Base-by-base conservation (phyloP, 2,888 invertebrate species). In the Minunthozetes semirufus region DNA sequence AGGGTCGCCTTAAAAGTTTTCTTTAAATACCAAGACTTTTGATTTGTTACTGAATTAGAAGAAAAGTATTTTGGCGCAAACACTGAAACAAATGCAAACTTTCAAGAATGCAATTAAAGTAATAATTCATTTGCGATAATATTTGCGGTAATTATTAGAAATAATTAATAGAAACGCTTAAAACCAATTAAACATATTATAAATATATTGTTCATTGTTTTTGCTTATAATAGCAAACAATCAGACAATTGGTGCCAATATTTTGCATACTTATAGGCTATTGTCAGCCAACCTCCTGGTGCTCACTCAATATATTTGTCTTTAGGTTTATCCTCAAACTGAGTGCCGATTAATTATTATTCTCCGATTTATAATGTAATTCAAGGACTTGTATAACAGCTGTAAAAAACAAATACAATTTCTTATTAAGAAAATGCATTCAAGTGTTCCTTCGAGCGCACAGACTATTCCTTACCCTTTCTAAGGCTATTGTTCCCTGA, bases 201-300 rank as follows among this genome's bases (percentile, higher is more conserved):
- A n/a, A n/a, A n/a, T 3, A 33, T 59, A 59, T 59, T 59, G 59
- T 59, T 59, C 59, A 59, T 59, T 59, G 59, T 59, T 27, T 59
- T 59, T 59, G 29, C 17, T 13, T 59, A 27, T 59, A 27, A 59
- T 59, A 59, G 27, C 27, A 27, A 59, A 59, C 27, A 59, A 59
- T 59, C 15, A 15, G 9, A 9, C 22, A 56, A 22, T 22, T 22
- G 22, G n/a, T 11, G 17, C 48, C 22, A 15, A 27, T 3, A 22
- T 59, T 22, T 59, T 59, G 17, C 29, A 27, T 15, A 53, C 22
- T 53, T 53, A 15, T 22, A 59, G 25, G 59, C 13, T 22, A 59
- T 27, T 27, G 42, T 42, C 22, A 56, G 56, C 2, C 25, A 17
- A 29, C 59, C 59, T 59, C 59, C 59, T 29, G 59, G 59, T 4